These are phyloP conservation scores for Notiomystis cincta DNA, from an alignment of 2,113 vertebrate species.

Conservation along the genomic window DNA sequence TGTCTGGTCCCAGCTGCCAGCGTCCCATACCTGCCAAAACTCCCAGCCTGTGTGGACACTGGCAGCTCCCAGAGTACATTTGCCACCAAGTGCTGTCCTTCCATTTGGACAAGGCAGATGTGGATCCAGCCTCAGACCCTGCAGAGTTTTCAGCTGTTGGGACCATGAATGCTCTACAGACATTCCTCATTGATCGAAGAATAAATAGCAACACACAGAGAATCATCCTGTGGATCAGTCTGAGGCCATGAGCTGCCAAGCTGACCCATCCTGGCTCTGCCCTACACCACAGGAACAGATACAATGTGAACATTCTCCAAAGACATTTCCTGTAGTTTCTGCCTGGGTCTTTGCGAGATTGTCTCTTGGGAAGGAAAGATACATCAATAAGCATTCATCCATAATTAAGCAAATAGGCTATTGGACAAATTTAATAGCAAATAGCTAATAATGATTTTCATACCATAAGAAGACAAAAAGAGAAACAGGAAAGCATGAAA, in stretches of 20 bases:
- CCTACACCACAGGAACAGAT: not conserved
- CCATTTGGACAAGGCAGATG: not conserved
- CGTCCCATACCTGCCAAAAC: not conserved
- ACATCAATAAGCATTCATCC: not conserved
- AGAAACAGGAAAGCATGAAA: slow-evolving; percentile 16
- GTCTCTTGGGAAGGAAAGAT: not conserved
- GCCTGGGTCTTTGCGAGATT: not conserved
- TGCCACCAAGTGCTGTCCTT: not conserved
- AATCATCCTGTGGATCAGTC: not conserved
- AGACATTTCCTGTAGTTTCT: not conserved
- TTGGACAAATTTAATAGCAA: not conserved
- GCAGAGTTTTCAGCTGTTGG: not conserved
- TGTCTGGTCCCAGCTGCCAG: not conserved
- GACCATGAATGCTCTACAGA: not conserved
- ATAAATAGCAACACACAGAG: not conserved
- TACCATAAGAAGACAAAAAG: not conserved
- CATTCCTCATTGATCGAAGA: not conserved
- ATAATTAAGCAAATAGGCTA: not conserved
- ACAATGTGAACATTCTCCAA: not conserved
- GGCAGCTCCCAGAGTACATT: not conserved
- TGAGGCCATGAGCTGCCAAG: not conserved
- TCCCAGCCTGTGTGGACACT: not conserved
- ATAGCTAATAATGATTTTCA: not conserved
- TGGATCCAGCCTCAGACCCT: not conserved
- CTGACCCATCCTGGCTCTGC: not conserved